Base-by-base conservation (phyloP, 2,888 invertebrate species). In the Kryphioiulus occultus region DNA sequence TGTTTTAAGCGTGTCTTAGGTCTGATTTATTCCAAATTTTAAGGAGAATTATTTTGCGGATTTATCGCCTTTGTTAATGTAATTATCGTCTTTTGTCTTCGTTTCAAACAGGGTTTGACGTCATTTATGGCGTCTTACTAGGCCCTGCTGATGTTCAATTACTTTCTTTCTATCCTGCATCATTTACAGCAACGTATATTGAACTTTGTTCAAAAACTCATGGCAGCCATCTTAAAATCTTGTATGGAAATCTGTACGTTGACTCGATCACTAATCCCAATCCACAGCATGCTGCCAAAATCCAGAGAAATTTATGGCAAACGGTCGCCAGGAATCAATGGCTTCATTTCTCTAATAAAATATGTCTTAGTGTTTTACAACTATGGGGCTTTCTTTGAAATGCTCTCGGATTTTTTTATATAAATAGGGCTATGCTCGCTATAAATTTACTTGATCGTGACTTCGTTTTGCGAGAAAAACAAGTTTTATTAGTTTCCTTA, bases 221-320 rank as follows among this genome's bases (percentile, higher is more conserved):
- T 4, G n/a, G 68, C n/a, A 9, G 10, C 68, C 68, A 78, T 78
- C 78, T 78, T 78, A 35, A 35, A 35, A 78, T 78, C 30, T 78
- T 78, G 3, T 78, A 78, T 30, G 78, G 78, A 78, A 12, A 78
- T 78, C 78, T 78, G 78, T 78, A 78, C 78, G 78, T 78, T 78
- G 78, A 78, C 78, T 78, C 30, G 78, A 15, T 78, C 78, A 12
- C 30, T 78, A 78, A 30, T 78, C 78, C 30, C 30, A 30, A 78
- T 15, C 78, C 78, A 78, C 78, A 78, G 10, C 30, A 30, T 26
- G 78, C 12, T 26, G 78, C 26, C 78, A 15, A 26, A 78, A 30
- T 26, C 30, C 78, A 26, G 26, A 1, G 78, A 30, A 78, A 30
- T 78, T 78, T 78, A 78, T 78, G 15, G 26, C 30, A 15, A 30